Percentiles rank a stretch among this genome's conserved stretches.
phyloP scores from a whole-genome alignment of 2,888 invertebrate genomes.

The Dolichopus griseipennis region DNA sequence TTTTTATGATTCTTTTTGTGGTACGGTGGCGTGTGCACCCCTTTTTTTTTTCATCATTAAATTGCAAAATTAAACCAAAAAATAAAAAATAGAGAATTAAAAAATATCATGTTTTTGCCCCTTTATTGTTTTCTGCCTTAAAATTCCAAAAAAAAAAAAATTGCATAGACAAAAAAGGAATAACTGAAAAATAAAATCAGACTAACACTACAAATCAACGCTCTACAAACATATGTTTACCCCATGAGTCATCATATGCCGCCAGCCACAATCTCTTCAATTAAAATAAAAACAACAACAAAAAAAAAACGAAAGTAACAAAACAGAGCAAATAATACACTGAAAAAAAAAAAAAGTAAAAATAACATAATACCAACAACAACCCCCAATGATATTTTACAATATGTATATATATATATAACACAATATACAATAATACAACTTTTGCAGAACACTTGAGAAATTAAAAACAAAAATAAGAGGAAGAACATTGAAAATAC shows the following conservation, averaged over 20 bases:
- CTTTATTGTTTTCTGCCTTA: background rate
- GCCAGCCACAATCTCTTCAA: constrained; percentile 3
- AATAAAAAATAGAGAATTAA: background rate
- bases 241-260: constrained; percentile 4
- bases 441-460: background rate
- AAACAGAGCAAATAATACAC: background rate
- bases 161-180: background rate
- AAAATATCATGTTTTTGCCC: background rate
- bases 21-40: background rate
- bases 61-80: background rate
- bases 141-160: background rate
- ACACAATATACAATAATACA: background rate
- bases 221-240: constrained; percentile 2
- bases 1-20: background rate
- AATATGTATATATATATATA: no score
- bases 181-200: no score
- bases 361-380: background rate
- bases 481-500: background rate
- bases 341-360: background rate
- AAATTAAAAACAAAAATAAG: background rate
- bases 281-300: background rate
- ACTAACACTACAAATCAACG: background rate
- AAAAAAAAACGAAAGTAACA: background rate
- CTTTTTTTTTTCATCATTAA: background rate
- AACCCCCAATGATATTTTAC: background rate